Percentiles rank a stretch among this genome's conserved stretches.
Conservation (phyloP, 2,113 vertebrate genomes). For the Lophura nycthemera region DNA sequence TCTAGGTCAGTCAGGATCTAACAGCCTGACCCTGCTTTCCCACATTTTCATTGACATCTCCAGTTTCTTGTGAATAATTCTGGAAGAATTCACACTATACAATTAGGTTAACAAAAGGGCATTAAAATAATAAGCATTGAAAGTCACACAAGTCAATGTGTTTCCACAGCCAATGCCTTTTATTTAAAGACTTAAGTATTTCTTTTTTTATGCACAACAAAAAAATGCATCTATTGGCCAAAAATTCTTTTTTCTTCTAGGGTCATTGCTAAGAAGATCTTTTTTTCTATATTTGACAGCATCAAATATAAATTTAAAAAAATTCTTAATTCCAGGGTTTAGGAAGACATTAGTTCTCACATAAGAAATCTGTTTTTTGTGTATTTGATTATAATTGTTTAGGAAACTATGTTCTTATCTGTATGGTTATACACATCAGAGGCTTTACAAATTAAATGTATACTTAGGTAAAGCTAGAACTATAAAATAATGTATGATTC, state of each 20-base stretch:
- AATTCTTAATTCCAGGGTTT: background rate
- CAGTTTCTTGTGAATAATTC: background rate
- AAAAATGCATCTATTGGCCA: background rate
- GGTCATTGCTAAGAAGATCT: background rate
- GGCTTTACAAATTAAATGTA: background rate
- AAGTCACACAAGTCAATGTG: background rate
- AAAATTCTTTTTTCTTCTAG: background rate
- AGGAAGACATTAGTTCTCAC: background rate
- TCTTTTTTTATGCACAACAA: background rate
- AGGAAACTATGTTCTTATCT: background rate
- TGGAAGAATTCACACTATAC: background rate
- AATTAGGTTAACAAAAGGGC: background rate
- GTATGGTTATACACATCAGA: background rate
- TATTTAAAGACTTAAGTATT: background rate
- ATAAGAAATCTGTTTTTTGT: fast-evolving
- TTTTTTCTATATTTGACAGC: background rate
- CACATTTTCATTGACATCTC: background rate
- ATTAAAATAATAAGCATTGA: background rate
- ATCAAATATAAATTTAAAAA: background rate
- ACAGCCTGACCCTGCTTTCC: background rate
- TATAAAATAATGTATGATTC: background rate
- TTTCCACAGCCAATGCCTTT: background rate
- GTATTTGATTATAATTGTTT: background rate
- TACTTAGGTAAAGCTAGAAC: background rate
- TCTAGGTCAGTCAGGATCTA: background rate